These are phyloP conservation scores for Leistus spinibarbis DNA, from an alignment of 2,888 invertebrate genomes.

Conservation along the genomic window DNA sequence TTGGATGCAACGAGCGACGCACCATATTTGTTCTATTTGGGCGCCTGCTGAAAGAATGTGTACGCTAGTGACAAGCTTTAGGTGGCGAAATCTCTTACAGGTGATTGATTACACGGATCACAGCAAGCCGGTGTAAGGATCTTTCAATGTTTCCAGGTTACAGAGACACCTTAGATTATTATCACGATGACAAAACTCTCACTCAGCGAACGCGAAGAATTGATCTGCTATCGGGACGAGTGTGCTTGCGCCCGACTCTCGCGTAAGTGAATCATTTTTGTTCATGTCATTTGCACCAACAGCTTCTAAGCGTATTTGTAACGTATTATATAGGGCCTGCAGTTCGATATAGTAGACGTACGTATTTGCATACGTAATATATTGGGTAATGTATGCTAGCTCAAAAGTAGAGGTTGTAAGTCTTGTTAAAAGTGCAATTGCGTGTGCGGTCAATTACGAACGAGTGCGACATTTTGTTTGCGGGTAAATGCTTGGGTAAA, in stretches of 20 bases:
- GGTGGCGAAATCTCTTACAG: neutral
- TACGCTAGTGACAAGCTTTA: neutral
- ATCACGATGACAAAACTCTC: neutral
- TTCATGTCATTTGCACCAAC: too few relatives aligned
- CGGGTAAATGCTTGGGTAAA: neutral
- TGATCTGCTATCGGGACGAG: neutral
- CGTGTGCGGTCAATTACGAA: too few relatives aligned
- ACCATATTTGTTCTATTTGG: neutral
- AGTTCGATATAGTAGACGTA: too few relatives aligned
- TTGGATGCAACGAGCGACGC: neutral
- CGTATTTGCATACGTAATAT: too few relatives aligned
- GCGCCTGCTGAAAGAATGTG: neutral
- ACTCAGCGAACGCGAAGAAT: too few relatives aligned
- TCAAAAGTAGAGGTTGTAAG: too few relatives aligned
- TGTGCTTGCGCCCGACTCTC: neutral
- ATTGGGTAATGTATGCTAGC: too few relatives aligned
- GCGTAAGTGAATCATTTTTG: neutral
- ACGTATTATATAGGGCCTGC: too few relatives aligned
- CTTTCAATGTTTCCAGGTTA: conserved; percentile 34
- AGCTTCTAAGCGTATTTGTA: too few relatives aligned
- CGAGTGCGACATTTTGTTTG: neutral
- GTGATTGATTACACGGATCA: conserved; percentile 6
- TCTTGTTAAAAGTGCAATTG: too few relatives aligned
- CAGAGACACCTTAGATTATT: conserved; percentile 13
- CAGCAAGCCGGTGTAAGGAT: conserved; percentile 5